These are phyloP conservation scores for Parelbella ahira DNA, from an alignment of 2,888 invertebrate genomes.

Conservation along the genomic window DNA sequence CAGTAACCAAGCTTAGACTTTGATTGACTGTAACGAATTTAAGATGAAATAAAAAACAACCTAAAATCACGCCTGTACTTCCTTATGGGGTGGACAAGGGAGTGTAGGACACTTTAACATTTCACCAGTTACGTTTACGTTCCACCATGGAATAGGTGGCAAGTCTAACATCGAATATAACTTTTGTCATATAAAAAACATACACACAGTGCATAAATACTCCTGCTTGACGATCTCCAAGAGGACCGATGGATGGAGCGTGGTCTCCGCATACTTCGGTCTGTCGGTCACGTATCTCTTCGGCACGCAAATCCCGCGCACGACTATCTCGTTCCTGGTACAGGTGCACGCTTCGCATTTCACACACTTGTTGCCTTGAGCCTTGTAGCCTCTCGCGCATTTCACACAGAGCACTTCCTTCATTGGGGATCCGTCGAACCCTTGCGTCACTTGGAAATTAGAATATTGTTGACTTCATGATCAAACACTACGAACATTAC, in stretches of 20 bases:
- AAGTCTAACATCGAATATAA: too few relatives aligned
- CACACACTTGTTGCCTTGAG: conserved; percentile 47
- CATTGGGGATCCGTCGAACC: conserved; percentile 60
- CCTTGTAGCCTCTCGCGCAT: conserved; percentile 58
- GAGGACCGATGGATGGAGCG: conserved; percentile 48
- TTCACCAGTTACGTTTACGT: too few relatives aligned
- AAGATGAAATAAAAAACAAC: too few relatives aligned
- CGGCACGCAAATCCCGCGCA: conserved; percentile 53
- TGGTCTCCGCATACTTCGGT: conserved; percentile 53
- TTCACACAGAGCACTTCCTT: conserved; percentile 68
- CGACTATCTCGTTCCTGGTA: conserved; percentile 44
- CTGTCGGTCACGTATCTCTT: conserved; percentile 51
- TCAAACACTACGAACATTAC: too few relatives aligned
- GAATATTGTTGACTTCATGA: too few relatives aligned
- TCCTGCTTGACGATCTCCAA: conserved; percentile 60
- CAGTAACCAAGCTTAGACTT: too few relatives aligned
- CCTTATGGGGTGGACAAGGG: too few relatives aligned
- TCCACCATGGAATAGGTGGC: too few relatives aligned
- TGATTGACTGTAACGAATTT: too few relatives aligned
- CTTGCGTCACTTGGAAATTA: conserved; percentile 73
- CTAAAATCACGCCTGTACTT: too few relatives aligned
- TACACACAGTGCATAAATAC: conserved; percentile 62
- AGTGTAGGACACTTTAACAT: too few relatives aligned
- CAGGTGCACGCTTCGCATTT: conserved; percentile 58
- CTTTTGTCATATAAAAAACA: too few relatives aligned